phyloP scores from a whole-genome alignment of 2,888 invertebrate genomes.

The Caenorhabditis imperialis region DNA sequence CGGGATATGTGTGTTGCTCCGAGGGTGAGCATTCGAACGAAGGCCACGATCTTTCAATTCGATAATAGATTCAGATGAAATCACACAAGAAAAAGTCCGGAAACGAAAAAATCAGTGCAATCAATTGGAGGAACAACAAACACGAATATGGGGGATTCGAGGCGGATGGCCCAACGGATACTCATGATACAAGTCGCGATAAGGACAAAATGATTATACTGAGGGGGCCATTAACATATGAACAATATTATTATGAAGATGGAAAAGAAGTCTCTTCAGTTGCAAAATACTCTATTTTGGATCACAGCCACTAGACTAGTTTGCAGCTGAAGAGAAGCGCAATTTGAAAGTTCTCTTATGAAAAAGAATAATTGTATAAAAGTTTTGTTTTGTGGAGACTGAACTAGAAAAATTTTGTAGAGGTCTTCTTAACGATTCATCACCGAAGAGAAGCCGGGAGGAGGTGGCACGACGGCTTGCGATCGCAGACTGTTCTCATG shows the following conservation, averaged over 20 bases:
- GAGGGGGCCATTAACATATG: conserved; percentile 38
- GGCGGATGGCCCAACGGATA: conserved; percentile 28
- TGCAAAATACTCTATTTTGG: conserved; percentile 7
- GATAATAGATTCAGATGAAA: too few species aligned
- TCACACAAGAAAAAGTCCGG: conserved; percentile 1
- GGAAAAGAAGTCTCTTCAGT: background rate
- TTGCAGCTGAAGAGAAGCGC: conserved; percentile 7
- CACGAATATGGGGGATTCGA: conserved; percentile 32
- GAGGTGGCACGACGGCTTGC: conserved; percentile 52
- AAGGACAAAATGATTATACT: conserved; percentile 41
- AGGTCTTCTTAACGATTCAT: conserved; percentile 54
- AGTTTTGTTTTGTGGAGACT: background rate
- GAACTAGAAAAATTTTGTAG: conserved; percentile 2
- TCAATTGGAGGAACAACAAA: conserved; percentile 32
- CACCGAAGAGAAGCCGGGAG: conserved; percentile 63
- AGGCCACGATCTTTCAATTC: too few species aligned
- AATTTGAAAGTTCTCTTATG: conserved; percentile 21
- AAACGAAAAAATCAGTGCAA: conserved; percentile 19
- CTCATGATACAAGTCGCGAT: conserved; percentile 40
- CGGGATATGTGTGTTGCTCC: too few species aligned
- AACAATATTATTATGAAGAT: conserved; percentile 44
- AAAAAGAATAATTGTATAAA: too few species aligned
- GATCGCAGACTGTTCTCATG: conserved; percentile 63
- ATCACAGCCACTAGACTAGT: too few species aligned
- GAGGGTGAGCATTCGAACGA: too few species aligned